Evolutionary conservation across 1,140 invertebrate species (phyloP), one percentile per base, ranked within the genome.

Genomic region (Conus betulinus): DNA sequence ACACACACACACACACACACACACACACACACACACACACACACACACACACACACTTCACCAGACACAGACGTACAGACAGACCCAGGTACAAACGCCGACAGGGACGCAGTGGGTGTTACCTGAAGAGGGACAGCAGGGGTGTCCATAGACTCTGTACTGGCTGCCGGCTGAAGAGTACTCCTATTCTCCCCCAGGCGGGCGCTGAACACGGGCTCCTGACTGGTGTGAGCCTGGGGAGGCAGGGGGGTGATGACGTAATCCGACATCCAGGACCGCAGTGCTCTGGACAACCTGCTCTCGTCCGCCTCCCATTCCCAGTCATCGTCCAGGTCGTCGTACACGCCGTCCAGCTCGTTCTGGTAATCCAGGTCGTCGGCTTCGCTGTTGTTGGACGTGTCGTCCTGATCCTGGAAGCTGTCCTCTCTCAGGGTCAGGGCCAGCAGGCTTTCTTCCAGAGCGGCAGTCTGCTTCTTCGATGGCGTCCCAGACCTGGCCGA

Each of bases 121-220:
- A 93, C 89, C 91, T 90, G 57, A 93, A 89, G 3, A 93, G 82
- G 8, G 93, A 93, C 23, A 93, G 85, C 55, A 90, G 85, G 39
- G 10, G 93, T 93, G 4, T 85, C 67, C 51, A 93, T 90, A 6
- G 92, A 92, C 51, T 93, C 93, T 15, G 87, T 83, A 84, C 93
- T 93, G 79, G 63, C 39, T 27, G 88, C 55, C 52, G 91, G 87
- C 71, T 88, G 88, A 53, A 93, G 60, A 17, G 55, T 67, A 5
- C 15, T 11, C 63, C 57, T 63, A 71, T 76, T 67, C 78, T 88
- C 86, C 1, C 92, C 92, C 8, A 94, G 88, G 71, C 90, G 84
- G 8, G 90, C 93, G 63, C 90, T 92, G 79, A 91, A 94, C 39
- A 94, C 87, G 5, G 92, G 92, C 78, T 93, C 87, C 25, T 51